A percentile compares a stretch with the other conserved stretches of the same genome.
Evolutionary conservation across 2,888 invertebrate genomes (phyloP).

Genomic region (Disparrhopalites patrizii): DNA sequence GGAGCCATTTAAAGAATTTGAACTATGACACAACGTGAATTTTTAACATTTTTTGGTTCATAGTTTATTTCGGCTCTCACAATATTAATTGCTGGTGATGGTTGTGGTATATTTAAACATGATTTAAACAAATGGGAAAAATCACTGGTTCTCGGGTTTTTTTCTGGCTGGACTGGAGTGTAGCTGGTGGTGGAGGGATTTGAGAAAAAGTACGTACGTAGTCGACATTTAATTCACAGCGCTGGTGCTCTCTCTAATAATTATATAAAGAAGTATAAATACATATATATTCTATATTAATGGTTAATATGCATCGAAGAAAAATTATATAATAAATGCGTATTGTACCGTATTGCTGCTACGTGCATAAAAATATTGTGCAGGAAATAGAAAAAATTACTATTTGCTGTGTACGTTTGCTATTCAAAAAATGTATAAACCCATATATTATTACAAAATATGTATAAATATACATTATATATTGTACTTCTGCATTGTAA

Average conservation of each 20-base stretch:
- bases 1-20: too few relatives aligned
- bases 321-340: background rate
- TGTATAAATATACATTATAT: too few relatives aligned
- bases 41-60: too few relatives aligned
- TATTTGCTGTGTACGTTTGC: slow-evolving; percentile 13
- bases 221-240: slow-evolving; percentile 20
- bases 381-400: background rate
- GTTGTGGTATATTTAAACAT: background rate
- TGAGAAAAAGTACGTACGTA: slow-evolving; percentile 14
- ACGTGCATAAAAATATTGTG: background rate
- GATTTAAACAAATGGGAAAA: background rate
- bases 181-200: too few relatives aligned
- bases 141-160: too few relatives aligned
- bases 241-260: slow-evolving; percentile 26
- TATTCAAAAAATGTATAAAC: background rate
- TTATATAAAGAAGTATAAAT: too few relatives aligned
- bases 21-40: too few relatives aligned
- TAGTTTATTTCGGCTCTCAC: background rate
- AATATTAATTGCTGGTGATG: background rate
- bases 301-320: slow-evolving; percentile 2
- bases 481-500: background rate
- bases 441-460: too few relatives aligned
- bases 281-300: slow-evolving; percentile 4
- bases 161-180: too few relatives aligned
- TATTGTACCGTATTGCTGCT: slow-evolving; percentile 1